These are phyloP conservation scores for Psettodes erumei DNA, from an alignment of 2,113 vertebrate species.

Conservation along the genomic window DNA sequence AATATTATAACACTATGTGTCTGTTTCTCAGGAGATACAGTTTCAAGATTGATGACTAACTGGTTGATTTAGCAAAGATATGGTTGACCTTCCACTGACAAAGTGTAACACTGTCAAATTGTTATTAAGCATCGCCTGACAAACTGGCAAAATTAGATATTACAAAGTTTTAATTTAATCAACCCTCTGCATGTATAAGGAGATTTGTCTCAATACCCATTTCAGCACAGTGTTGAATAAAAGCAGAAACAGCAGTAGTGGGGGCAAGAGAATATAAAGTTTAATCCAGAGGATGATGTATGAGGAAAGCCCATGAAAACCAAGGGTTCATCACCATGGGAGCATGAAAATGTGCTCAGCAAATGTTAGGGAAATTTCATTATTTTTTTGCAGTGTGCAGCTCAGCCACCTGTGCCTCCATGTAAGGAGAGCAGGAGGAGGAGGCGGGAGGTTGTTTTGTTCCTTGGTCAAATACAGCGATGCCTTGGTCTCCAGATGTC, in stretches of 20 bases:
- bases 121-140: no score
- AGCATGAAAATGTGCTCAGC: background rate
- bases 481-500: constrained; percentile 25
- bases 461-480: constrained; percentile 17
- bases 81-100: no score
- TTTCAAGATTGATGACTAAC: no score
- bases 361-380: background rate
- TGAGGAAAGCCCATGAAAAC: background rate
- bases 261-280: background rate
- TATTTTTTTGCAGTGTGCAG: constrained; percentile 18
- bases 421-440: background rate
- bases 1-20: no score
- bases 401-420: constrained; percentile 30
- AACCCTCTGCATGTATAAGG: background rate
- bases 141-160: background rate
- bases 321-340: background rate
- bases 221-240: background rate
- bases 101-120: no score
- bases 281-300: background rate
- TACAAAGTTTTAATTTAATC: background rate
- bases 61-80: no score
- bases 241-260: background rate
- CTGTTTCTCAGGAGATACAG: no score
- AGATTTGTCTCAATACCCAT: background rate
- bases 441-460: constrained; percentile 11